phyloP scores from a whole-genome alignment of 2,888 invertebrate genomes.

The Teleogryllus oceanicus region DNA sequence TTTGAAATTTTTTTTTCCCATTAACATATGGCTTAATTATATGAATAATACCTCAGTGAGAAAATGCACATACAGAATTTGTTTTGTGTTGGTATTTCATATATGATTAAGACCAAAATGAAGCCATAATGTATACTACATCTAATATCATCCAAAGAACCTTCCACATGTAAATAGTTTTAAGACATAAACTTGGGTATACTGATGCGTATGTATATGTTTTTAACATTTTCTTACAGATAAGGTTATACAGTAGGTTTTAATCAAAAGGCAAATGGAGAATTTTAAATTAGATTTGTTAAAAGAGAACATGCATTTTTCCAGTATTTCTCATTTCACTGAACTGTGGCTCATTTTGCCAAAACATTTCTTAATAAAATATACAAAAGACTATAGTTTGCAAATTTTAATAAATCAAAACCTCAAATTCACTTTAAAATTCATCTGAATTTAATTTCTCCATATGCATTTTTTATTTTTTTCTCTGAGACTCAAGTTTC shows the following conservation, averaged over 20 bases:
- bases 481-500: constrained; percentile 33
- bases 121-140: constrained; percentile 18
- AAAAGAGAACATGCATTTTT: constrained; percentile 26
- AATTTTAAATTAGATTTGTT: constrained; percentile 26
- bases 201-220: neutral
- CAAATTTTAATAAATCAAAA: constrained; percentile 4
- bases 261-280: constrained; percentile 35
- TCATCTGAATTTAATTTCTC: constrained; percentile 32
- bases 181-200: constrained; percentile 9
- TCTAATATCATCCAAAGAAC: constrained; percentile 11
- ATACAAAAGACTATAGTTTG: neutral
- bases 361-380: neutral
- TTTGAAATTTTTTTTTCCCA: neutral
- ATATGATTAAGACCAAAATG: neutral
- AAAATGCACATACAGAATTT: constrained; percentile 18
- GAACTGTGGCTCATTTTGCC: neutral
- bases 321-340: neutral
- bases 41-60: neutral
- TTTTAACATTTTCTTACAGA: constrained; percentile 33
- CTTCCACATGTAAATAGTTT: constrained; percentile 7
- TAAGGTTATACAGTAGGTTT: constrained; percentile 33
- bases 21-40: constrained; percentile 1
- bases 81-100: neutral
- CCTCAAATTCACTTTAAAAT: neutral
- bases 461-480: constrained; percentile 34